These are phyloP conservation scores for Eucera pruinosa DNA, from an alignment of 2,888 invertebrate genomes.

Conservation along the genomic window DNA sequence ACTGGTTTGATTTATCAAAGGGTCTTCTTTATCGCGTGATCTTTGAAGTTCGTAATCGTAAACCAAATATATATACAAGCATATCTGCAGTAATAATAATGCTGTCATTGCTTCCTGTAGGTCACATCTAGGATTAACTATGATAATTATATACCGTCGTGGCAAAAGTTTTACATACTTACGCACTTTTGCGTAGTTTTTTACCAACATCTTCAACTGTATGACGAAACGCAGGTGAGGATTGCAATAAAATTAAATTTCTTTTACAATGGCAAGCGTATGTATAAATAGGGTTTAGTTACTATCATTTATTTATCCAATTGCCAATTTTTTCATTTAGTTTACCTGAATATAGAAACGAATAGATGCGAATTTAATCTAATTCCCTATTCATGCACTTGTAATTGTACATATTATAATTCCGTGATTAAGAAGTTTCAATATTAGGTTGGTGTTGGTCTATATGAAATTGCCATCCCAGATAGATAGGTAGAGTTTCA, in stretches of 20 bases:
- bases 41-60: not conserved
- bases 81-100: constrained; percentile 2
- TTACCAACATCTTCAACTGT: constrained; percentile 88
- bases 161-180: constrained; percentile 89
- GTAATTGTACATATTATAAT: too few species aligned
- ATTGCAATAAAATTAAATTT: not conserved
- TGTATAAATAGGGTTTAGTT: too few species aligned
- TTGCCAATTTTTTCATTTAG: too few species aligned
- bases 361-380: too few species aligned
- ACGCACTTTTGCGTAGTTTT: constrained; percentile 89
- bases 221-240: constrained; percentile 77
- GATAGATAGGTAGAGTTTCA: too few species aligned
- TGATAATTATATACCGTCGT: constrained; percentile 87
- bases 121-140: constrained; percentile 88
- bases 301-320: too few species aligned
- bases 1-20: constrained; percentile 54
- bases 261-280: too few species aligned
- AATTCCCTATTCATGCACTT: too few species aligned
- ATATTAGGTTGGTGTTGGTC: too few species aligned
- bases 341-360: too few species aligned
- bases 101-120: constrained; percentile 82
- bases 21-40: not conserved
- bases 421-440: too few species aligned
- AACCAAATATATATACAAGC: not conserved
- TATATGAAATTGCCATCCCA: too few species aligned